A percentile compares a stretch with the other conserved stretches of the same genome.
phyloP scores from a whole-genome alignment of 1,140 invertebrate species.

The Nylanderia fulva region DNA sequence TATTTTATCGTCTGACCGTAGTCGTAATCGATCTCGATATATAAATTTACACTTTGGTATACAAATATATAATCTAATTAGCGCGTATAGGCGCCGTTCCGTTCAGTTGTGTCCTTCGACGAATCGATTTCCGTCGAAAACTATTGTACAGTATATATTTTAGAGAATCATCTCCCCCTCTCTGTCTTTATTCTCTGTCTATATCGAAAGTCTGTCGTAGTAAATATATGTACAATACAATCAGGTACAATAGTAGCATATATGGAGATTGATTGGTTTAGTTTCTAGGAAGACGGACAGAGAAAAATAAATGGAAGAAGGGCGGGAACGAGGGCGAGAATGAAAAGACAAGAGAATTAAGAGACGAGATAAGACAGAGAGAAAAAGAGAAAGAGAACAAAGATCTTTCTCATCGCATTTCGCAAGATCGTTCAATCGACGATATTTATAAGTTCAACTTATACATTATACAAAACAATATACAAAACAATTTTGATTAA shows the following conservation, averaged over 20 bases:
- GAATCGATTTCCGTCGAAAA: conserved; percentile 10
- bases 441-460: neutral
- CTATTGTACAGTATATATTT: conserved; percentile 14
- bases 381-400: conserved; percentile 61
- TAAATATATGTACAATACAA: conserved; percentile 78
- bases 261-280: conserved; percentile 72
- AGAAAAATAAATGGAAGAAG: neutral
- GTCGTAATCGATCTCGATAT: conserved; percentile 50
- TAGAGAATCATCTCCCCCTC: neutral
- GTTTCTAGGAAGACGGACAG: conserved; percentile 19
- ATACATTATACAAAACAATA: conserved; percentile 32
- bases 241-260: conserved; percentile 83
- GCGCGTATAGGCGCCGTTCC: conserved; percentile 1
- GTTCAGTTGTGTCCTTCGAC: conserved; percentile 39
- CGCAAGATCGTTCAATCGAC: conserved; percentile 1
- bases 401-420: conserved; percentile 8
- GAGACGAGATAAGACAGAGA: neutral
- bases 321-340: neutral
- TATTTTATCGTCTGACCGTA: conserved; percentile 38
- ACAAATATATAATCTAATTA: conserved; percentile 74
- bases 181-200: conserved; percentile 46
- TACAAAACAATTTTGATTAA: conserved; percentile 49
- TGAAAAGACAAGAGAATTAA: neutral
- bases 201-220: conserved; percentile 62
- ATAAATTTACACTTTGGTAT: conserved; percentile 81